These are phyloP conservation scores for Xestia ashworthii DNA, from an alignment of 2,888 invertebrate species.

Conservation along the genomic window DNA sequence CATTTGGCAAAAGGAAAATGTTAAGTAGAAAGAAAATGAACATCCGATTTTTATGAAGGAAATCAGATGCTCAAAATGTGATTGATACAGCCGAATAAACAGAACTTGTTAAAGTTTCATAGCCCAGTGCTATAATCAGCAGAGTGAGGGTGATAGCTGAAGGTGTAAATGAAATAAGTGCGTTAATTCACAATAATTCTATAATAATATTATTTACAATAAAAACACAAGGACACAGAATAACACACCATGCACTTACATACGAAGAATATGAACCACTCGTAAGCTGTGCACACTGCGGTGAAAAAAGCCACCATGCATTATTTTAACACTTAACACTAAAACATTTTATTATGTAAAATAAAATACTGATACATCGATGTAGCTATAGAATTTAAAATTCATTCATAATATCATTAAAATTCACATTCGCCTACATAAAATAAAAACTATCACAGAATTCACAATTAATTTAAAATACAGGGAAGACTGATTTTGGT, in stretches of 20 bases:
- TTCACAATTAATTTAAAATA: conserved; percentile 69
- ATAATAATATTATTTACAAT: conserved; percentile 89
- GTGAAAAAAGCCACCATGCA: conserved; percentile 85
- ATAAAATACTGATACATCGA: conserved; percentile 75
- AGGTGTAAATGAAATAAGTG: conserved; percentile 89
- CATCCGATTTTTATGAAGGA: conserved; percentile 23
- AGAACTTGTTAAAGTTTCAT: conserved; percentile 72
- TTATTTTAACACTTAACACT: conserved; percentile 70
- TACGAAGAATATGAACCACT: conserved; percentile 82
- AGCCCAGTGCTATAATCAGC: conserved; percentile 76
- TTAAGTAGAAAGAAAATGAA: conserved; percentile 8
- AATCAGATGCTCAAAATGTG: conserved; percentile 5
- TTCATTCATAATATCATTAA: conserved; percentile 64
- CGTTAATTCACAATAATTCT: conserved; percentile 88
- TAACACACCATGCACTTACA: conserved; percentile 91
- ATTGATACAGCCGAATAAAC: conserved; percentile 52
- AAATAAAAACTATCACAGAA: conserved; percentile 81
- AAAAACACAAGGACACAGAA: conserved; percentile 83
- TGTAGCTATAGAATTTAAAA: conserved; percentile 67
- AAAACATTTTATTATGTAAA: conserved; percentile 70
- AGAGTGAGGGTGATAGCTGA: conserved; percentile 81
- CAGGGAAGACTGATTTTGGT: conserved; percentile 79
- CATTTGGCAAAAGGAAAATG: neutral
- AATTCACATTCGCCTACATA: conserved; percentile 64
- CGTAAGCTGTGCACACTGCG: conserved; percentile 87